A percentile compares a stretch with the other conserved stretches of the same genome.
phyloP scores from a whole-genome alignment of 2,113 vertebrate species.

The Candoia aspera region DNA sequence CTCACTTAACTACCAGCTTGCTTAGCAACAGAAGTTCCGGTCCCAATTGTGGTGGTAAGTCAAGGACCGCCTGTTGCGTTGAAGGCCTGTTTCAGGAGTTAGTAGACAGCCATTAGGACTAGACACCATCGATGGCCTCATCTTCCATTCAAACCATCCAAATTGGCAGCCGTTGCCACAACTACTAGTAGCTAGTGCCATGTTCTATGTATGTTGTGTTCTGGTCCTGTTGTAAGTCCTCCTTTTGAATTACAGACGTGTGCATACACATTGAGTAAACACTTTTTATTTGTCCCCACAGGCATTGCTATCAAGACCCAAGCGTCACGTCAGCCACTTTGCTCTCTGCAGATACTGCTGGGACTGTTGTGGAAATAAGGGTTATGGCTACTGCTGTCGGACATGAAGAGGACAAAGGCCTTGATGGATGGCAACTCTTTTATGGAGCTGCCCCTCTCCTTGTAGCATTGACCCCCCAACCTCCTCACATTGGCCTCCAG shows the following conservation, averaged over 20 bases:
- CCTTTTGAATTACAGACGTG: background rate
- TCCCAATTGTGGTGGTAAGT: too few relatives aligned
- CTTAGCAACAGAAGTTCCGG: too few relatives aligned
- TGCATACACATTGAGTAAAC: background rate
- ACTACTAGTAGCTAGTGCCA: background rate
- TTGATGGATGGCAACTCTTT: background rate
- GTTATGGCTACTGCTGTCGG: slow-evolving; percentile 80
- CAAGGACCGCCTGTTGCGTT: background rate
- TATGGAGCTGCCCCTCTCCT: background rate
- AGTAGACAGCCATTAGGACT: background rate
- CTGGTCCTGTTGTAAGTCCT: background rate
- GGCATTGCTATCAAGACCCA: slow-evolving; percentile 39
- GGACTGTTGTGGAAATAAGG: slow-evolving; percentile 72
- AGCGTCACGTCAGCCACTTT: slow-evolving; percentile 71
- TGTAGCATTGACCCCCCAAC: background rate
- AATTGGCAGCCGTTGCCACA: background rate
- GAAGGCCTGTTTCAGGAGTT: background rate
- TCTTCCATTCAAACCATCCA: background rate
- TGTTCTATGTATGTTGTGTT: too few relatives aligned
- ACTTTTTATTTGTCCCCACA: slow-evolving; percentile 16
- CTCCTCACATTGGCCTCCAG: accelerated
- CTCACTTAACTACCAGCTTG: too few relatives aligned
- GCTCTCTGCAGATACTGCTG: slow-evolving; percentile 80
- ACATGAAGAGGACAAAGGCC: background rate
- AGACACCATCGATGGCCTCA: background rate